A percentile compares a stretch with the other conserved stretches of the same genome.
Evolutionary conservation across 2,113 vertebrate genomes (phyloP).

Genomic region (Zosterops pallidus): DNA sequence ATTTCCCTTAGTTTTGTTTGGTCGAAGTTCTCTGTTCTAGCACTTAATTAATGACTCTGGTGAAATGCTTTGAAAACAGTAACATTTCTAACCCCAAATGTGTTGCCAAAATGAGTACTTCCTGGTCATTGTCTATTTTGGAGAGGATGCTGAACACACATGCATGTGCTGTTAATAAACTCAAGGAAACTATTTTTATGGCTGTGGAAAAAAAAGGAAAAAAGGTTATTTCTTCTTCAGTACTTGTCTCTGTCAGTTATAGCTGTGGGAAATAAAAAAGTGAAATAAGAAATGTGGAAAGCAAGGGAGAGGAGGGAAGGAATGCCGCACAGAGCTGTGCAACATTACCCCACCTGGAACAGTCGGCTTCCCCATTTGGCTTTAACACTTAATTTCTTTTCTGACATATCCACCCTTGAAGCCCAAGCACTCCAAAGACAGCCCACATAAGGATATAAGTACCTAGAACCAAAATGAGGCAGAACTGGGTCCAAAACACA

Average conservation of each 20-base stretch:
- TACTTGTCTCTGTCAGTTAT: neutral
- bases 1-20: constrained; percentile 44
- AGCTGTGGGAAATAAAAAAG: constrained; percentile 22
- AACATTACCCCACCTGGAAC: neutral
- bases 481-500: neutral
- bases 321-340: neutral
- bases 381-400: constrained; percentile 2
- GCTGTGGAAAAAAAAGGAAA: constrained; percentile 27
- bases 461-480: neutral
- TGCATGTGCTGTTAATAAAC: constrained; percentile 26
- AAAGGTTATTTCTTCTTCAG: constrained; percentile 18
- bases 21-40: constrained; percentile 35
- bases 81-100: constrained; percentile 47
- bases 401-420: neutral
- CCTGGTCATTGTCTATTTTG: constrained; percentile 42
- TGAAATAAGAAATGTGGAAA: neutral
- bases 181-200: constrained; percentile 37
- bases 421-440: neutral
- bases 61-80: constrained; percentile 62
- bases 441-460: neutral
- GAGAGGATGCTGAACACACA: constrained; percentile 13
- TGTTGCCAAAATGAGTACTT: constrained; percentile 54
- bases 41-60: constrained; percentile 66
- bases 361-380: neutral
- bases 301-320: neutral